A percentile compares a stretch with the other conserved stretches of the same genome.
These are phyloP conservation scores for Apamea anceps DNA, from an alignment of 2,888 invertebrate genomes.

Conservation along the genomic window DNA sequence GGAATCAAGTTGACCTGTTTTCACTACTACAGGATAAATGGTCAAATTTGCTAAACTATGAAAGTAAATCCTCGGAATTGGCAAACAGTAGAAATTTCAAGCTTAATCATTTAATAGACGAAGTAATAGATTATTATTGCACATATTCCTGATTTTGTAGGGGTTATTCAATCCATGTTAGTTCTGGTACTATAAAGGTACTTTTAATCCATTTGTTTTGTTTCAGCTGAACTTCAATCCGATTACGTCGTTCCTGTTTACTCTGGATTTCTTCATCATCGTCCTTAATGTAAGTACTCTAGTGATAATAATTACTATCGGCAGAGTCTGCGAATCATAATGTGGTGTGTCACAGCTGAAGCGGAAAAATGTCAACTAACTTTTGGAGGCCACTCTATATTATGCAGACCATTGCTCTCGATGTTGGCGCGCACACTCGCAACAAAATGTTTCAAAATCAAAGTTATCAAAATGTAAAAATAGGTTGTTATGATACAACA, in stretches of 20 bases:
- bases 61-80: neutral
- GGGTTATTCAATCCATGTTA: neutral
- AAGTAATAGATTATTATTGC: neutral
- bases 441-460: neutral
- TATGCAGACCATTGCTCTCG: neutral
- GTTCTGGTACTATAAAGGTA: slow-evolving; percentile 25
- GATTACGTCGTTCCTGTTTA: slow-evolving; percentile 93
- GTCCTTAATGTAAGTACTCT: slow-evolving; percentile 93
- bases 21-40: neutral
- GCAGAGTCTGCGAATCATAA: neutral
- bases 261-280: slow-evolving; percentile 94
- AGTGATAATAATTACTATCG: neutral
- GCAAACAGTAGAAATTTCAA: neutral
- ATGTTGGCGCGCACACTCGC: neutral
- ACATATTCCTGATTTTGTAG: neutral
- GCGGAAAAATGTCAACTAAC: neutral
- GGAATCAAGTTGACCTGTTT: neutral
- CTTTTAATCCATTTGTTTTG: slow-evolving; percentile 66
- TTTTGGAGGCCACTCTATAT: neutral
- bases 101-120: neutral
- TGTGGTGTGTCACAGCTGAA: neutral
- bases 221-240: slow-evolving; percentile 93
- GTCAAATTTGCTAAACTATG: neutral
- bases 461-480: neutral
- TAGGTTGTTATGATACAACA: neutral